Conservation (phyloP, 2,797 vertebrate species). For the Myioborus miniatus region DNA sequence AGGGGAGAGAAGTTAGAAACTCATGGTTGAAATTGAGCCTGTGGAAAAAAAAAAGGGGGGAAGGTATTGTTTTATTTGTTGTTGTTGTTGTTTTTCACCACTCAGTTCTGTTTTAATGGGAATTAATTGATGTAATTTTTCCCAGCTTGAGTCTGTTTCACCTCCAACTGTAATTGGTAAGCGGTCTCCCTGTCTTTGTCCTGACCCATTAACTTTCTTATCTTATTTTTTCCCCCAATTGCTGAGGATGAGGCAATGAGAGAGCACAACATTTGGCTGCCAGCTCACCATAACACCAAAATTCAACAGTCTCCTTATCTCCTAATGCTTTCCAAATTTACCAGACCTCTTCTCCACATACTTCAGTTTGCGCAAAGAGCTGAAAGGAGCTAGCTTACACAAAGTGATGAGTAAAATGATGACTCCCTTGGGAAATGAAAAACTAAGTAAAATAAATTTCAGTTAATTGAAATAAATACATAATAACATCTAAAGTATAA, state of each 20-base stretch:
- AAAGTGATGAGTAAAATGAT: not conserved
- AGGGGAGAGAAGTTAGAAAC: not conserved
- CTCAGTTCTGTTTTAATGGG: not conserved
- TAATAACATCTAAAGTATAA: not conserved
- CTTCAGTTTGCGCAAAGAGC: not conserved
- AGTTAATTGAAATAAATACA: not conserved
- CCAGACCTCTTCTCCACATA: not conserved
- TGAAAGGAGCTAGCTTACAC: not conserved
- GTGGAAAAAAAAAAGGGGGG: not conserved
- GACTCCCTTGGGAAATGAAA: not conserved
- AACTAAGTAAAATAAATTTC: not conserved
- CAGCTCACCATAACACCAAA: not conserved
- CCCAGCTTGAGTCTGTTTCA: not conserved
- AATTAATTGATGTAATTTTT: not conserved
- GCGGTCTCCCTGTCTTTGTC: not conserved
- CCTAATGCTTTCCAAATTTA: not conserved
- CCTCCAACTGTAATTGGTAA: not conserved
- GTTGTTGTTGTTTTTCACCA: not conserved
- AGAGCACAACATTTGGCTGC: not conserved
- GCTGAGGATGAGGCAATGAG: not conserved
- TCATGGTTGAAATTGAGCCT: accelerated
- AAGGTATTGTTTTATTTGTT: not conserved
- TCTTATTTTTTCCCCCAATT: not conserved
- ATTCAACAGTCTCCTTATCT: not conserved
- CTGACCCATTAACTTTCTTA: not conserved